Evolutionary conservation across 2,797 vertebrate species (phyloP), one percentile per base, ranked within the genome.

Genomic region (Alauda arvensis): DNA sequence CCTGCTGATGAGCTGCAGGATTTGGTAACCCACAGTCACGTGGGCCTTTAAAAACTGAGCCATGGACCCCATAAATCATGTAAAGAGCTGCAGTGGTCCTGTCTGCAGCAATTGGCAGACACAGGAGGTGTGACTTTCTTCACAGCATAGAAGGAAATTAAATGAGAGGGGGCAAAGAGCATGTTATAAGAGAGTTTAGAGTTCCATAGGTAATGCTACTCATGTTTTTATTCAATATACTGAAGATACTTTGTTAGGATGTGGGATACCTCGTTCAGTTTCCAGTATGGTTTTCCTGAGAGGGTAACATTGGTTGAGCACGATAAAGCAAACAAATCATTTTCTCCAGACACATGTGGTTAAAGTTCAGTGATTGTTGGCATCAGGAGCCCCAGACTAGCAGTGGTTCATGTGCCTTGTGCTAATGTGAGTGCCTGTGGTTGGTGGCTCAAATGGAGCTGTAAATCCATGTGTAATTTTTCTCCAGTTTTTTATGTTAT

Each of bases 201-300:
- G 42, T 40, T 34, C 59, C 43, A 8, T 16, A 51, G 51, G 46
- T 85, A 74, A 83, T 28, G 46, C 63, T 76, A 7, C 56, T 92
- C 1, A 1, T 88, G 42, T 56, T 91, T 92, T 90, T 62, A 65
- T 86, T 86, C 53, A 53, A 15, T 61, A 12, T 90, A 48, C 42
- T 75, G 77, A 62, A 62, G 87, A 74, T 80, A 55, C 56, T 94
- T 82, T 75, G 31, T 60, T 74, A 84, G 89, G 75, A 79, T 82
- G 77, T 86, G 83, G 77, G 46, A 70, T 65, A 53, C 34, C 48
- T 77, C 51, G 17, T 90, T 89, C 23, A 8, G 40, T 85, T 90
- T 90, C 46, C 48, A 63, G 51, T 71, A 55, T 74, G 83, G 69
- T 85, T 95, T 88, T 91, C 43, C 61, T 85, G 81, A 68, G 85